Base-by-base conservation (phyloP, 2,113 vertebrate genomes). In the Globicephala melas region DNA sequence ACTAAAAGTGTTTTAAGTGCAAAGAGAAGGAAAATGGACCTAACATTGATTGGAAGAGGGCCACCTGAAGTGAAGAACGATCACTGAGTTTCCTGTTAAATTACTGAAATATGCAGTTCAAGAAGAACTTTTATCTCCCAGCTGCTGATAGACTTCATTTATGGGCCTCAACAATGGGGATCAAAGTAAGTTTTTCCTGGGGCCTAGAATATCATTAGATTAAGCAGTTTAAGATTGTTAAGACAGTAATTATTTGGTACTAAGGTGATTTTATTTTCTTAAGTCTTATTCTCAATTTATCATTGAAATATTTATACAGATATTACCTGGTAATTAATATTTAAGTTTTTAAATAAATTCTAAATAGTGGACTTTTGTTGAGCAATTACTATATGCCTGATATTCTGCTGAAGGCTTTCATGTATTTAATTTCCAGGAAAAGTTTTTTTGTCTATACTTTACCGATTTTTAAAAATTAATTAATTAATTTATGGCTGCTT, bases 191-290 rank as follows among this genome's bases (percentile, higher is more conserved):
- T 41, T 91, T 88, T 73, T 20, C 36, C 47, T 87, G 62, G 23
- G 25, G 26, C 28, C 25, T 62, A 77, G 28, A 76, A 38, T 82
- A 65, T 63, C 25, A 63, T 85, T 89, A 58, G 71, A 70, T 47
- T 12, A 81, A 89, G 28, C 17, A 92, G 41, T 82, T 81, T 82
- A 90, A 82, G 38, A 41, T 41, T 58, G 26, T 85, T 87, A 62
- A 70, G 74, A 92, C 68, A 82, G n/a, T 81, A 89, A 71, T 93
- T 67, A 87, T 95, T 94, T 89, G 58, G 41, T 70, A 80, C 26
- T 77, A 70, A 80, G 20, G 50, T 68, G 33, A 91, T 88, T 94
- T 63, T 93, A 70, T 94, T 97, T 98, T 71, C 73, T 71, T 80
- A 79, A 76, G n/a, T 89, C 23, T 92, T 81, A 62, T 41, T 81